Percentiles rank a stretch among this genome's conserved stretches.
Conservation (phyloP, 2,113 vertebrate genomes). For the Actenoides hombroni region DNA sequence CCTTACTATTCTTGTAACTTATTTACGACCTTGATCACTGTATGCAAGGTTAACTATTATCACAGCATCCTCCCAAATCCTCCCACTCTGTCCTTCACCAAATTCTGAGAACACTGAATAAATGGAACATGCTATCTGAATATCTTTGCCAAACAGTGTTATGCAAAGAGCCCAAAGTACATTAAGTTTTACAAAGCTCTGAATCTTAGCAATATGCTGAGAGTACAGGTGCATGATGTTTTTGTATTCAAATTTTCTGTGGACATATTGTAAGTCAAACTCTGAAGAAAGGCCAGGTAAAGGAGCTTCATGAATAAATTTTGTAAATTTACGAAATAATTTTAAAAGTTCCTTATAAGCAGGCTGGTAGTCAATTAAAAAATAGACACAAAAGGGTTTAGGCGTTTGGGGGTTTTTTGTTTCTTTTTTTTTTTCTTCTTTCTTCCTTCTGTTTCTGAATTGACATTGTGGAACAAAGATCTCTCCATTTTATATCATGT, state of each 20-base stretch:
- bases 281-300: neutral
- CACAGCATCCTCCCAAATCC: neutral
- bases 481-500: neutral
- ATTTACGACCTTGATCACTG: neutral
- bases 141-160: neutral
- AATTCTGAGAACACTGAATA: neutral
- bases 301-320: neutral
- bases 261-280: neutral
- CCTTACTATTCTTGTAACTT: neutral
- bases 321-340: neutral
- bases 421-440: neutral
- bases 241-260: constrained; percentile 9
- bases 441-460: neutral
- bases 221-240: neutral
- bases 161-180: neutral
- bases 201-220: neutral
- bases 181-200: neutral
- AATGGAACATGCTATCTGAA: neutral
- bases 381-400: fast-evolving
- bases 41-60: neutral
- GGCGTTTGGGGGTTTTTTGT: too few species aligned
- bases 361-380: neutral
- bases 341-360: neutral
- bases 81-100: neutral
- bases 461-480: neutral